Base-by-base conservation (phyloP, 2,797 vertebrate genomes). In the Cryptoblepharus egeriae region DNA sequence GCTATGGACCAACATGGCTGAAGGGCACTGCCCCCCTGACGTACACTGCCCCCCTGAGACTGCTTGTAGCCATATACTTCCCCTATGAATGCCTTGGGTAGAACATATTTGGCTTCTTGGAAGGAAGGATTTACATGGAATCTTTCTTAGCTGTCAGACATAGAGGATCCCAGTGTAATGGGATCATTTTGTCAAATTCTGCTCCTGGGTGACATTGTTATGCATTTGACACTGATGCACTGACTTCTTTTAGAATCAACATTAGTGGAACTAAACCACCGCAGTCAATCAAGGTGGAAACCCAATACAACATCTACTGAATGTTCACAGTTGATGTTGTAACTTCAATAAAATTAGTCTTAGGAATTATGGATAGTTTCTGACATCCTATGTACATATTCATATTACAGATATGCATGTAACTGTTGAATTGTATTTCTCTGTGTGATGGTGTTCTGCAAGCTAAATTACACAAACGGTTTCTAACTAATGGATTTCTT, bases 401-500 rank as follows among this genome's bases (percentile, higher is more conserved):
- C 69, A 77, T 72, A 78, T 84, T 84, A 68, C 37, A 79, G 76
- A 79, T 68, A 79, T 60, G 30, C 26, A 20, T 73, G 85, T 83
- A 73, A 81, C 78, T 87, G 28, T 75, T 64, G 79, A 70, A 77
- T 74, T 32, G 12, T 85, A 69, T 80, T 85, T 84, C 89, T 91
- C 79, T 80, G 80, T 89, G 65, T 87, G 84, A 70, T 81, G 30
- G 35, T 92, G 75, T 83, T 83, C 77, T 87, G 88, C 85, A 85
- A 80, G 76, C 80, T 87, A 85, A 85, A 85, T 89, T 90, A 87
- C 83, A 77, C 68, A 85, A 88, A 75, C 0, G 0, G 76, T 77
- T 92, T 82, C 79, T 84, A 90, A 90, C 82, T 4, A 16, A 92
- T 91, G 87, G 85, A 92, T 92, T 93, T 91, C 90, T 92, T 92